Base-by-base conservation (phyloP, 1,140 invertebrate species). In the Aricia agestis region DNA sequence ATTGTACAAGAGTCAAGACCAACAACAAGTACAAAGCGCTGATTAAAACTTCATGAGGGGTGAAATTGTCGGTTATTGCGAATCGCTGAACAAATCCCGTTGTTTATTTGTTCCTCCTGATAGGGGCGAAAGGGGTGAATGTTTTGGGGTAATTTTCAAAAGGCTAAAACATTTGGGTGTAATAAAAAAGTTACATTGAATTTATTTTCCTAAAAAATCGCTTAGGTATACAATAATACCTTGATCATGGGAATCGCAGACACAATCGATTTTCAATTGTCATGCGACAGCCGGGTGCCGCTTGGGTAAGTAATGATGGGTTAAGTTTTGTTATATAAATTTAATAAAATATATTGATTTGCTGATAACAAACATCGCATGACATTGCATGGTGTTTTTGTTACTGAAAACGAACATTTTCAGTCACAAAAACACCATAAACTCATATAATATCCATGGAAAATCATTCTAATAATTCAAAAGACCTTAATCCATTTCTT, bases 41-140 rank as follows among this genome's bases (percentile, higher is more conserved):
- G 59, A 63, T 63, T 63, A 63, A 63, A 63, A 63, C 59, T 63
- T 63, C 59, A 63, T 63, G 59, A 63, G 59, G 59, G 59, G 59
- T 19, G 59, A 63, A 63, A 63, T 63, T 19, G 59, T 19, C 10
- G 59, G 59, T 63, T 63, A 63, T 63, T 63, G 19, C 18, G 18
- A 19, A 25, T 63, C 18, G 10, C 18, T 25, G 19, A 63, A 63
- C 59, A 63, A 19, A 59, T 59, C 18, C 58, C 59, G 4, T 63
- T 63, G 59, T 63, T 63, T 63, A 63, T 25, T 25, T 17, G 18
- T 10, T 59, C 5, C 15, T 36, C 36, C 36, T 5, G 36, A 36
- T 36, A 36, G 1, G 58, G 18, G 58, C 6, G 58, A 10, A 17
- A 9, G 18, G n/a, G 58, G n/a, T 59, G 11, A 52, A 19, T 59